phyloP scores from a whole-genome alignment of 1,140 invertebrate genomes.

The Agrypnia vestita region DNA sequence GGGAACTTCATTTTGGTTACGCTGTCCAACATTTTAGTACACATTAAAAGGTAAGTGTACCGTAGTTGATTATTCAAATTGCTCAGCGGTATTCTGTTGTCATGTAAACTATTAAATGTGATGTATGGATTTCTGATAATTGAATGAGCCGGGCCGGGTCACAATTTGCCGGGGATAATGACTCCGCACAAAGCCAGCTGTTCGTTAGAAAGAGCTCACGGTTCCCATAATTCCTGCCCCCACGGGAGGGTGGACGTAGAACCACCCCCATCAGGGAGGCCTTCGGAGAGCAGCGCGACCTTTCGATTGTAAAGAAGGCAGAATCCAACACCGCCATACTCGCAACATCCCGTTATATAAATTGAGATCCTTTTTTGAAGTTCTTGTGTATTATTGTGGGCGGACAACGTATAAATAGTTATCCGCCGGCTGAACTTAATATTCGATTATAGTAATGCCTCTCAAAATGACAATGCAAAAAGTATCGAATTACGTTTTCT shows the following conservation, averaged over 20 bases:
- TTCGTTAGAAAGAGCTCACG: not conserved
- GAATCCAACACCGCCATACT: too few relatives aligned
- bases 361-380: too few relatives aligned
- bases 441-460: too few relatives aligned
- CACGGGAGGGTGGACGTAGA: not conserved
- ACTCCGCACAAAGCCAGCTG: not conserved
- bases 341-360: too few relatives aligned
- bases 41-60: too few relatives aligned
- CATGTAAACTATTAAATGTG: conserved; percentile 11
- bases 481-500: too few relatives aligned
- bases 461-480: too few relatives aligned
- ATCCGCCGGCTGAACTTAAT: too few relatives aligned
- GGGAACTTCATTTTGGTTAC: too few relatives aligned
- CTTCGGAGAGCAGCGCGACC: not conserved
- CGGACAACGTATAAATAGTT: not conserved
- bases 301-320: not conserved
- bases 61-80: conserved; percentile 17
- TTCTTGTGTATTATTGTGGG: not conserved
- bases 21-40: too few relatives aligned
- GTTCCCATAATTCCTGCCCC: not conserved
- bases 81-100: conserved; percentile 22
- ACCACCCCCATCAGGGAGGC: not conserved
- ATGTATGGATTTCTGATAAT: conserved; percentile 19
- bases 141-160: not conserved
- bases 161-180: not conserved